Base-by-base conservation (phyloP, 2,888 invertebrate genomes). In the Lymantria monacha region DNA sequence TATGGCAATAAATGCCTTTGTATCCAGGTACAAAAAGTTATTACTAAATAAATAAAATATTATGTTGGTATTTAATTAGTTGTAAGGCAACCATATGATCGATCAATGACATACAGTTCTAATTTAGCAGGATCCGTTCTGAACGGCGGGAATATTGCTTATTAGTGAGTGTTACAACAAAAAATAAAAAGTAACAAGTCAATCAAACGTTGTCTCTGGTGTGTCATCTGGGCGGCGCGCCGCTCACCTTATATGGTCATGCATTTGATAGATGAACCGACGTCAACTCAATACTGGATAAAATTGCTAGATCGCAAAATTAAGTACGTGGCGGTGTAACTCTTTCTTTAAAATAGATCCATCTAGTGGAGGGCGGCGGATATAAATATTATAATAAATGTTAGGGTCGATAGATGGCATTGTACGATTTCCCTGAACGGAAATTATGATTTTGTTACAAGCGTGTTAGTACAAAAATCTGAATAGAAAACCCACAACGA, bases 181-280 rank as follows among this genome's bases (percentile, higher is more conserved):
- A 67, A 67, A 67, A 66, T 57, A 65, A 63, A 65, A 67, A 59
- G 79, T 80, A 64, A 87, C 85, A 76, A 87, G 86, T 87, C 87
- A 86, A 86, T 87, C 86, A 83, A 76, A 79, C 63, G 71, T 70
- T 59, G 73, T 63, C 60, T 49, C 50, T 59, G 59, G 56, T 62
- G 78, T 79, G 81, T 79, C 81, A 80, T 75, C 70, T 60, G 57
- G 54, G 57, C 67, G 83, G 74, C 81, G 85, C 84, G 84, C 74
- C 85, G 76, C 60, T 54, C 52, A 53, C 87, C 86, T 57, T 85
- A 72, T 83, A 78, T 47, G 81, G 83, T 14, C 46, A 47, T 49
- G 53, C 59, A 66, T 78, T 79, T 84, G 82, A 85, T 79, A 69
- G 55, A 67, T 67, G 65, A 55, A 63, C 65, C 63, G 63, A 62